Percentiles rank a stretch among this genome's conserved stretches.
Evolutionary conservation across 2,797 vertebrate species (phyloP).

Genomic region (Danio choprae): DNA sequence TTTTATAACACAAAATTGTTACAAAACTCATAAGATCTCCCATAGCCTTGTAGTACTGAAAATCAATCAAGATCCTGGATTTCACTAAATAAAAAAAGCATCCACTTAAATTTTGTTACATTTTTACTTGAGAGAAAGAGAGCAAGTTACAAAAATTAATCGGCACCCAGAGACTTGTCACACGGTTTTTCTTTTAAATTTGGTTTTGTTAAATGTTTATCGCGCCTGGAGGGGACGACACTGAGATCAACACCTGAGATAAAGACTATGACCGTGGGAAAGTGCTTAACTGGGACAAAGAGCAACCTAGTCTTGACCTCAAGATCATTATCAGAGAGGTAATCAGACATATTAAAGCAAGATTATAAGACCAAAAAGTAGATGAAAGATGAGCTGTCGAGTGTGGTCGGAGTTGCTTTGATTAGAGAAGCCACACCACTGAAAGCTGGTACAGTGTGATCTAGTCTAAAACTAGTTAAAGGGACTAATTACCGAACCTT

Average conservation of each 20-base stretch:
- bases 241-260: neutral
- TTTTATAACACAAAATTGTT: too few relatives aligned
- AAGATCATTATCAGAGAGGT: neutral
- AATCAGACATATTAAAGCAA: neutral
- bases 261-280: neutral
- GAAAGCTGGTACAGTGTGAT: neutral
- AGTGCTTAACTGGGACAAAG: neutral
- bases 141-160: too few relatives aligned
- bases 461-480: neutral
- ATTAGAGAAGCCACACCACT: neutral
- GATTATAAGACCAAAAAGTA: neutral
- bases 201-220: neutral
- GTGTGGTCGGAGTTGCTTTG: neutral
- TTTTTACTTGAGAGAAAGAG: too few relatives aligned
- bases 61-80: too few relatives aligned
- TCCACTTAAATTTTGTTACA: too few relatives aligned
- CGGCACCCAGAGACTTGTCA: too few relatives aligned
- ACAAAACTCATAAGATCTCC: too few relatives aligned
- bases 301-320: neutral
- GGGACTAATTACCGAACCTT: conserved; percentile 17
- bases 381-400: conserved; percentile 8
- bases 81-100: too few relatives aligned
- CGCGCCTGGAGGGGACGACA: neutral
- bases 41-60: too few relatives aligned
- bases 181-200: neutral